Base-by-base conservation (phyloP, 2,888 invertebrate genomes). In the Cerceris ruficornis region DNA sequence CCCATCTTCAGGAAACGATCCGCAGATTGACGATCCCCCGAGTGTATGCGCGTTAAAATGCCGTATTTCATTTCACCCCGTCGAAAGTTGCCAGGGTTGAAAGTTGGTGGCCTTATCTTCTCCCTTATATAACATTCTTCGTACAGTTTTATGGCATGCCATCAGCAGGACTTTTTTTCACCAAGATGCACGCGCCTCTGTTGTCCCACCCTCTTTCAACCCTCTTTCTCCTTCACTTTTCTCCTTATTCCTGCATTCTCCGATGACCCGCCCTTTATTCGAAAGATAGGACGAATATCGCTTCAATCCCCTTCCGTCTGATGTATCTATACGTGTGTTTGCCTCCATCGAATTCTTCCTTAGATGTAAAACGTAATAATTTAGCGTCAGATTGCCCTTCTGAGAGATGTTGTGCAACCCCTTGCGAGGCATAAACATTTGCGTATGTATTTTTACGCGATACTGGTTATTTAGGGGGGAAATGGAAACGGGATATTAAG, bases 241-340 rank as follows among this genome's bases (percentile, higher is more conserved):
- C 72, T 68, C 68, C 74, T 69, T 75, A 69, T 65, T 75, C 65
- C 65, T 66, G 65, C 65, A 77, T 14, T 60, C 52, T 9, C 15
- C 15, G 49, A 14, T 49, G 17, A 39, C 52, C 54, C n/a, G 60
- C 50, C 57, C 66, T 79, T 69, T 77, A 69, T 77, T 77, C 72
- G 72, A 69, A 69, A 62, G 72, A 79, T 72, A 79, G 69, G 65
- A 64, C 57, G 69, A 74, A 78, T 28, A 28, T 78, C 70, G 74
- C 70, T 80, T 74, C 74, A 65, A 68, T 78, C 71, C 65, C 67
- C 78, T 77, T 74, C 74, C 54, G 60, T 60, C 8, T 43, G 28
- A 43, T 57, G 43, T 59, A 67, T 58, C 75, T 28, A 28, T 28
- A 55, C 62, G 65, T 41, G 57, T 55, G 50, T 15, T 59, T 39